A percentile compares a stretch with the other conserved stretches of the same genome.
Evolutionary conservation across 2,113 vertebrate genomes (phyloP).

Genomic region (Cisticola juncidis): DNA sequence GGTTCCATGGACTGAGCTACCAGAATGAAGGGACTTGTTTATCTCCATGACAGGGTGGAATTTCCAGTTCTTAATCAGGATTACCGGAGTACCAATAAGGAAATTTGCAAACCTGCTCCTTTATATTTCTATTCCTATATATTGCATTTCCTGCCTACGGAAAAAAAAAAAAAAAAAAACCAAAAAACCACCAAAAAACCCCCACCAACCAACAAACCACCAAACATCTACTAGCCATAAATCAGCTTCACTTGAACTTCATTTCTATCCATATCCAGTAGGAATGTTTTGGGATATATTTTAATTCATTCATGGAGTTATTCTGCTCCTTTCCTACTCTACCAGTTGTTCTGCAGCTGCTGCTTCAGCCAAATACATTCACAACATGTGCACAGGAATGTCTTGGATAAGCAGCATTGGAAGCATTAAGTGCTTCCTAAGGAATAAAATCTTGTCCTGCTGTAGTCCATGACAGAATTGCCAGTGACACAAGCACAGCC

Average conservation of each 20-base stretch:
- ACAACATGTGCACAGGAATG: neutral
- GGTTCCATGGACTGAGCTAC: neutral
- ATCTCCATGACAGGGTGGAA: neutral
- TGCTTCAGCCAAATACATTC: neutral
- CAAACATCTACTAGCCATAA: neutral
- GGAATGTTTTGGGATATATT: neutral
- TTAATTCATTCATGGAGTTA: neutral
- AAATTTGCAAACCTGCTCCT: neutral
- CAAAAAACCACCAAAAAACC: too few relatives aligned
- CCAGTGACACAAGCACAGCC: neutral
- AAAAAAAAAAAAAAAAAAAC: neutral
- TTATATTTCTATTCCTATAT: neutral
- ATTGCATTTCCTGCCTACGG: neutral
- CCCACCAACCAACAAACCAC: too few relatives aligned
- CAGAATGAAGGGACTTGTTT: neutral
- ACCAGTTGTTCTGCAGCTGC: slow-evolving; percentile 32
- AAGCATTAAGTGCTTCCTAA: neutral
- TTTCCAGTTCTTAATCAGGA: slow-evolving; percentile 37
- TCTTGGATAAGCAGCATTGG: neutral
- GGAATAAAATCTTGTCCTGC: neutral
- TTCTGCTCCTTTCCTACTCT: neutral
- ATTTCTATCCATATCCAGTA: neutral
- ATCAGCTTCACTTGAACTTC: neutral
- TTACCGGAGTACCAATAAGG: neutral
- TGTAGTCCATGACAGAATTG: slow-evolving; percentile 14